Conservation (phyloP, 1,140 invertebrate species). For the Zaprionus ornatus region DNA sequence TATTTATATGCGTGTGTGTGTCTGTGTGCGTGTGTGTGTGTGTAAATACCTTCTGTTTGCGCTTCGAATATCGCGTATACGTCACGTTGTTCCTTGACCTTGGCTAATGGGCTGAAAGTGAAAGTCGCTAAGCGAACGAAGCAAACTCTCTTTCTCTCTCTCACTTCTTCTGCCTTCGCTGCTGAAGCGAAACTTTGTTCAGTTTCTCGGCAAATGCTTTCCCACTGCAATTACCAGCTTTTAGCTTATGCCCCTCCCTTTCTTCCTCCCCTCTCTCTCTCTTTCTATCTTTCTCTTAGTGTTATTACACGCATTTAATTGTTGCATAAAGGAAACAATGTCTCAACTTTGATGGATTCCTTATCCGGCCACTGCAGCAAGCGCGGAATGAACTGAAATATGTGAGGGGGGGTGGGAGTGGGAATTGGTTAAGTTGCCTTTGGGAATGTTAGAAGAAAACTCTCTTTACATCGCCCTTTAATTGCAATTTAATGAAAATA, state of each 20-base stretch:
- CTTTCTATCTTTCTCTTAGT: not conserved
- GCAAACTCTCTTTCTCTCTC: not conserved
- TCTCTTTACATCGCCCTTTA: not conserved
- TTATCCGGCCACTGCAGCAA: slow-evolving; percentile 18
- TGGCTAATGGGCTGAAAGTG: slow-evolving; percentile 42
- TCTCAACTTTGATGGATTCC: slow-evolving; percentile 26
- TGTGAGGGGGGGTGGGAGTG: not conserved
- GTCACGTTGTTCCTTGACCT: slow-evolving; percentile 50
- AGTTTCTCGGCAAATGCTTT: not conserved
- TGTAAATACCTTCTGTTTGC: slow-evolving; percentile 35
- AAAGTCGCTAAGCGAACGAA: not conserved
- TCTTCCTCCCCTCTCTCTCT: not conserved
- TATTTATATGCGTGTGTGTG: slow-evolving; percentile 17
- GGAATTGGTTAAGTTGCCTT: not conserved
- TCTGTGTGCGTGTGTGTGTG: slow-evolving; percentile 7
- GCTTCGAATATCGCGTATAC: slow-evolving; percentile 23
- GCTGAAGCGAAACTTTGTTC: not conserved
- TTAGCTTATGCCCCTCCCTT: not conserved
- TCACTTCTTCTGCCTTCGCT: not conserved
- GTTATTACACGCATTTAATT: slow-evolving; percentile 31
- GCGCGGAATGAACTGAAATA: not conserved
- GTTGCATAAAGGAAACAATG: slow-evolving; percentile 24
- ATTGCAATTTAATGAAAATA: slow-evolving; percentile 5
- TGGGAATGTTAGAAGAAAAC: not conserved
- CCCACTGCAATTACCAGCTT: slow-evolving; percentile 1